Evolutionary conservation across 2,797 vertebrate species (phyloP).

Genomic region (Galaxias olidus): DNA sequence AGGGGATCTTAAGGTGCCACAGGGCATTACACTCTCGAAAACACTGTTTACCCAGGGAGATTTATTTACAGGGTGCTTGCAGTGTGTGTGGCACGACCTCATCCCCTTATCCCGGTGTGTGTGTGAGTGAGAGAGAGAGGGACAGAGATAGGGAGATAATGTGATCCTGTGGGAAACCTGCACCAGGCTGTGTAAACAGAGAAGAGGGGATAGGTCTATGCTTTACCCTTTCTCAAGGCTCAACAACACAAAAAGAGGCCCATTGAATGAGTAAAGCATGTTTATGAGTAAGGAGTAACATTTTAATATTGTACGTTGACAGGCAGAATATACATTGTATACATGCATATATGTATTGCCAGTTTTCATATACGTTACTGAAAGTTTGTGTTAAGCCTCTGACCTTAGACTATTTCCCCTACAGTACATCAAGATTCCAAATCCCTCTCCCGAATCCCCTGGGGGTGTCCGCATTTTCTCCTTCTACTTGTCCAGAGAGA

Average conservation of each 20-base stretch:
- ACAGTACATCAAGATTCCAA: constrained; percentile 81
- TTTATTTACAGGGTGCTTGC: constrained; percentile 58
- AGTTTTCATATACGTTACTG: too few relatives aligned
- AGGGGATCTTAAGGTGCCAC: constrained; percentile 60
- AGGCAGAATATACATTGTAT: too few relatives aligned
- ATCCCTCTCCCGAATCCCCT: constrained; percentile 61
- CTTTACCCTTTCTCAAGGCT: background rate
- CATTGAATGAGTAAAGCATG: background rate
- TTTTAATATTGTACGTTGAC: constrained; percentile 28
- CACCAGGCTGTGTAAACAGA: constrained; percentile 28
- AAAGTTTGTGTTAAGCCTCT: too few relatives aligned
- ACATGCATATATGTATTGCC: too few relatives aligned
- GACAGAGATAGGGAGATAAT: background rate
- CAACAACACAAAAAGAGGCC: background rate
- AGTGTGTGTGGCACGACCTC: too few relatives aligned
- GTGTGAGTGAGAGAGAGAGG: constrained; percentile 2
- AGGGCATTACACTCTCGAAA: constrained; percentile 58
- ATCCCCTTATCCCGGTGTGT: too few relatives aligned
- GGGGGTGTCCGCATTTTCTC: constrained; percentile 76
- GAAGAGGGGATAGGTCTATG: background rate
- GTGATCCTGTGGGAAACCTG: background rate
- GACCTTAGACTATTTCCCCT: constrained; percentile 8
- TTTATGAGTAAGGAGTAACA: constrained; percentile 11
- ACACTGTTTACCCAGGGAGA: constrained; percentile 64
- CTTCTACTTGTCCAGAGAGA: constrained; percentile 84